These are phyloP conservation scores for Perognathus longimembris DNA, from an alignment of 2,113 vertebrate genomes.

Conservation along the genomic window DNA sequence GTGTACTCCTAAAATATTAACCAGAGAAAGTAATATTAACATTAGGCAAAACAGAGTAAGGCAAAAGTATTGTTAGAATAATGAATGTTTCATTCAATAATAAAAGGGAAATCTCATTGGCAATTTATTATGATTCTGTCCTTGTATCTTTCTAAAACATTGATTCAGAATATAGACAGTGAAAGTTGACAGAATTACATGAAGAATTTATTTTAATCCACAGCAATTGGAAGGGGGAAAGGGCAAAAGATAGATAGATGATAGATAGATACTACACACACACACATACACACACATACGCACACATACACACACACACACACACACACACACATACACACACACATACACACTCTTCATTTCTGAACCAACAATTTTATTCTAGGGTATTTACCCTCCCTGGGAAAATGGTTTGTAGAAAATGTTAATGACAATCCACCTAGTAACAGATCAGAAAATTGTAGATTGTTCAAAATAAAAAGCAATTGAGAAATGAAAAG, in stretches of 20 bases:
- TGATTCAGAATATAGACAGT: conserved; percentile 18
- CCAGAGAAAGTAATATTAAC: background rate
- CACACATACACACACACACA: too few species aligned
- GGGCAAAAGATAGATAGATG: background rate
- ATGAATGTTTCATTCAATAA: conserved; percentile 32
- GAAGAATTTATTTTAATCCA: conserved; percentile 16
- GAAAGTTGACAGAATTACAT: background rate
- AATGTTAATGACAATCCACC: background rate
- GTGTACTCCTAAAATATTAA: conserved; percentile 15
- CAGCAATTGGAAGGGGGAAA: conserved; percentile 12
- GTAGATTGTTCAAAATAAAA: background rate
- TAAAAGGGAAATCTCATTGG: background rate
- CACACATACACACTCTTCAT: background rate
- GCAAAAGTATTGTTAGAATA: conserved; percentile 17
- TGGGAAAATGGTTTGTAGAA: background rate
- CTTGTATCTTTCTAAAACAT: background rate
- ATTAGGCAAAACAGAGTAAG: conserved; percentile 11
- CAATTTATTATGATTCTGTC: conserved; percentile 20
- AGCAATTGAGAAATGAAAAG: background rate
- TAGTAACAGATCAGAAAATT: background rate
- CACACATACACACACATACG: too few species aligned
- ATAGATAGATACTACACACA: too few species aligned
- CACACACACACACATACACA: too few species aligned
- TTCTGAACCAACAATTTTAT: background rate
- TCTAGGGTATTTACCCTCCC: background rate